Percentiles rank a stretch among this genome's conserved stretches.
Conservation (phyloP, 2,888 invertebrate species). For the Metopia argyrocephala region DNA sequence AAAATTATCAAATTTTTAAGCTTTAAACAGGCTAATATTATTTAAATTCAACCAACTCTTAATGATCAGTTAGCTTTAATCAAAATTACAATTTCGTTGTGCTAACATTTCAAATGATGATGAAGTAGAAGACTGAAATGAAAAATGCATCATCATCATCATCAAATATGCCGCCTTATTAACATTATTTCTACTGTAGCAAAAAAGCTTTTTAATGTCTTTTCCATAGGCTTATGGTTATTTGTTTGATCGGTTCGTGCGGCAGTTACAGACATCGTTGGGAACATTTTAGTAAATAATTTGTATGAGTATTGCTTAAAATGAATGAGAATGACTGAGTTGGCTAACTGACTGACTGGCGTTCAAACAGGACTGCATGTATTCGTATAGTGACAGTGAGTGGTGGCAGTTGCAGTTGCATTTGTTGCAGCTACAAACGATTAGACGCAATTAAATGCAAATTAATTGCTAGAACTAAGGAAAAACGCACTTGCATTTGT, state of each 20-base stretch:
- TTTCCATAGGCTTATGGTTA: conserved; percentile 23
- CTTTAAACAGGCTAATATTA: no score
- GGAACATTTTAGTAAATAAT: no score
- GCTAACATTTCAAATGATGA: neutral
- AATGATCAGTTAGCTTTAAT: neutral
- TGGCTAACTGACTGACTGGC: conserved; percentile 27
- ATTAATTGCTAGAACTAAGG: conserved; percentile 65
- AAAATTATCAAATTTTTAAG: no score
- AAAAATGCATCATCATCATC: conserved; percentile 1
- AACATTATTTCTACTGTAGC: conserved; percentile 59
- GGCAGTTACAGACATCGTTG: conserved; percentile 27
- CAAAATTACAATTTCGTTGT: neutral
- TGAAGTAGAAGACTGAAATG: conserved; percentile 48
- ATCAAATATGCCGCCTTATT: conserved; percentile 64
- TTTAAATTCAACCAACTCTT: no score
- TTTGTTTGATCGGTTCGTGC: conserved; percentile 11
- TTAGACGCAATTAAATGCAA: conserved; percentile 67
- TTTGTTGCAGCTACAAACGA: conserved; percentile 55
- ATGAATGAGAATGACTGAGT: conserved; percentile 24
- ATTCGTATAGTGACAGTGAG: conserved; percentile 47
- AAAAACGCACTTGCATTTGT: conserved; percentile 50
- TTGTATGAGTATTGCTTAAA: conserved; percentile 41
- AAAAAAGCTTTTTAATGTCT: conserved; percentile 54
- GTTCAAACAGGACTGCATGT: neutral
- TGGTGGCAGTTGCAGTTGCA: conserved; percentile 15